phyloP scores from a whole-genome alignment of 2,113 vertebrate species.

The Lates calcarifer region DNA sequence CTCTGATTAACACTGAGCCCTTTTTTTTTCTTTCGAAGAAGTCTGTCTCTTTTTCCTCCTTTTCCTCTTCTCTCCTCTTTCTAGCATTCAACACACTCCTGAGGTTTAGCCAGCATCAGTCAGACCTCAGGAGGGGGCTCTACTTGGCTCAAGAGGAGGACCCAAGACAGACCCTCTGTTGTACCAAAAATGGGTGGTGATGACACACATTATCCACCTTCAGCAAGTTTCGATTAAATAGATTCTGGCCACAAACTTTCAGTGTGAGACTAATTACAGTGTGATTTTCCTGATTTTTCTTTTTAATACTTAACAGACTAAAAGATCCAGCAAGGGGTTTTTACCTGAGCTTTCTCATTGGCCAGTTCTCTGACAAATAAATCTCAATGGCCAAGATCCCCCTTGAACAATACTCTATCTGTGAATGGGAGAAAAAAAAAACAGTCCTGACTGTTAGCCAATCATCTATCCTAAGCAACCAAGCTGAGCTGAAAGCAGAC shows the following conservation, averaged over 20 bases:
- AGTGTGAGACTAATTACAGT: neutral
- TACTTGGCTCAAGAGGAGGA: constrained; percentile 27
- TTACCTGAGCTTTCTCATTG: constrained; percentile 6
- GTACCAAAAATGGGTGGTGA: constrained; percentile 42
- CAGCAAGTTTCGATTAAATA: neutral
- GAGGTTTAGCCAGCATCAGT: constrained; percentile 57
- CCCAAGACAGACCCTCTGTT: constrained; percentile 54
- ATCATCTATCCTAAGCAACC: constrained; percentile 18
- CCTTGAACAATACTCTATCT: constrained; percentile 5
- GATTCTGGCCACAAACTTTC: neutral
- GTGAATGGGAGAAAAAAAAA: neutral
- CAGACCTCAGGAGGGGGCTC: constrained; percentile 43
- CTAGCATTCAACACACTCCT: constrained; percentile 45
- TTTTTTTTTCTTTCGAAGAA: constrained; percentile 56
- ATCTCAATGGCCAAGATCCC: constrained; percentile 11
- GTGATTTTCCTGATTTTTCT: no score
- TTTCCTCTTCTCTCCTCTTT: constrained; percentile 44
- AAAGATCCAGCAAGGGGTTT: neutral
- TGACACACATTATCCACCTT: constrained; percentile 58
- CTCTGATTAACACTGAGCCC: constrained; percentile 76
- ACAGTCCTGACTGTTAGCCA: neutral
- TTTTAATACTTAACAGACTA: neutral
- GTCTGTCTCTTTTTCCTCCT: constrained; percentile 28
- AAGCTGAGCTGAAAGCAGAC: constrained; percentile 27
- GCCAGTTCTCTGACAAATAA: constrained; percentile 17